phyloP scores from a whole-genome alignment of 2,797 vertebrate genomes.

The Lithobates sylvaticus region DNA sequence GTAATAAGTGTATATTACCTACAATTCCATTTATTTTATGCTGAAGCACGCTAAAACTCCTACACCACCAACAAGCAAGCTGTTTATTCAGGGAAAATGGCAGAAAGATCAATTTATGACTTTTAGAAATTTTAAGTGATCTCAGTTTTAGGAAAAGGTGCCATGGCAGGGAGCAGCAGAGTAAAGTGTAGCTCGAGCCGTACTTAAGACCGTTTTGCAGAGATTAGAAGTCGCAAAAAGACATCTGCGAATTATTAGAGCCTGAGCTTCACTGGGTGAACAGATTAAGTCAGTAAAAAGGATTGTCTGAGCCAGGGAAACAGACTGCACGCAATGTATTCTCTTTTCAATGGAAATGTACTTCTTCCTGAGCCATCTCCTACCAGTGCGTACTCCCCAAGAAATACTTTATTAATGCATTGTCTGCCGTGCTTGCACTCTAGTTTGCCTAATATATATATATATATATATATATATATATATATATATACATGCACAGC shows the following conservation, averaged over 20 bases:
- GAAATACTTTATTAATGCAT: not conserved
- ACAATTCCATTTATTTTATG: no score
- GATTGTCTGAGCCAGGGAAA: not conserved
- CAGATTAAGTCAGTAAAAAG: constrained; percentile 7
- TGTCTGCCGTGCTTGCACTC: no score
- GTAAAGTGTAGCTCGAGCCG: not conserved
- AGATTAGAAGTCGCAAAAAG: constrained; percentile 19
- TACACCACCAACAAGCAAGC: no score
- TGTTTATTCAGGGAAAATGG: no score
- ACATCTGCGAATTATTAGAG: constrained; percentile 25
- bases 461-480: no score
- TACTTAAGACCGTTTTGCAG: not conserved
- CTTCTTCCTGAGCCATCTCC: not conserved
- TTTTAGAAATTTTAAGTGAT: not conserved
- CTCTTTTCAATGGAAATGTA: not conserved
- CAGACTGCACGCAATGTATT: not conserved
- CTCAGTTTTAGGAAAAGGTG: not conserved
- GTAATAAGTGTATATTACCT: no score
- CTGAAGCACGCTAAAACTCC: no score
- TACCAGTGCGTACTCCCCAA: no score
- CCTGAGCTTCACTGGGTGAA: not conserved
- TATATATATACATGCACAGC: no score
- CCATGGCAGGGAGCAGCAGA: not conserved
- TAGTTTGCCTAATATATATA: no score
- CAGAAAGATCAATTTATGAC: not conserved